phyloP scores from a whole-genome alignment of 2,797 vertebrate species.

The Enoplosus armatus region DNA sequence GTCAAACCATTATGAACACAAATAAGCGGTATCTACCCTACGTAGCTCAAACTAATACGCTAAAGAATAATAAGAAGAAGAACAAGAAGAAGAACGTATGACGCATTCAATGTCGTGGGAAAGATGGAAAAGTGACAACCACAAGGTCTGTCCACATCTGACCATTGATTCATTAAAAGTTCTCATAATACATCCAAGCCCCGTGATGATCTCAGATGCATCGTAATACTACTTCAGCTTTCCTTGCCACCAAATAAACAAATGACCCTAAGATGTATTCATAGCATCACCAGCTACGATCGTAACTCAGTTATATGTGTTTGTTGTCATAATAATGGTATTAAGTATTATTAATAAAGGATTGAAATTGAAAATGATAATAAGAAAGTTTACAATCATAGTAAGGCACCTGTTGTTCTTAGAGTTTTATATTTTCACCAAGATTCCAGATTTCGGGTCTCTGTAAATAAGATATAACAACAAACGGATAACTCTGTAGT shows the following conservation, averaged over 20 bases:
- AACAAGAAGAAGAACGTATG: not conserved
- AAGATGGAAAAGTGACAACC: not conserved
- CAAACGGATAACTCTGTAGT: accelerated
- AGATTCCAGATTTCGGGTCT: not conserved
- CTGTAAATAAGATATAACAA: not conserved
- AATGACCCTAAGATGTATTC: too few species aligned
- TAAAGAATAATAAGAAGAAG: not conserved
- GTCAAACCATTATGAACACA: not conserved
- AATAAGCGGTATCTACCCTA: accelerated
- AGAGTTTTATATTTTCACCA: not conserved
- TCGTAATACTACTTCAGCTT: not conserved
- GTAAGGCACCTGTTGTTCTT: not conserved
- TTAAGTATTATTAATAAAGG: too few species aligned
- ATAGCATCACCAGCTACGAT: not conserved
- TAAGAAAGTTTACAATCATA: not conserved
- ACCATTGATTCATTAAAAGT: not conserved
- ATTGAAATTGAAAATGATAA: not conserved
- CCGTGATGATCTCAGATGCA: not conserved
- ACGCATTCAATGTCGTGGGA: not conserved
- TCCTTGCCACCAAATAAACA: not conserved
- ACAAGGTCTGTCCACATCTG: not conserved
- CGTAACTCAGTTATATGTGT: not conserved
- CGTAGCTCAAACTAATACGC: too few species aligned
- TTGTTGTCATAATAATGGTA: too few species aligned
- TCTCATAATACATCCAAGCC: not conserved